Base-by-base conservation (phyloP, 2,797 vertebrate species). In the Poeciliopsis turneri region DNA sequence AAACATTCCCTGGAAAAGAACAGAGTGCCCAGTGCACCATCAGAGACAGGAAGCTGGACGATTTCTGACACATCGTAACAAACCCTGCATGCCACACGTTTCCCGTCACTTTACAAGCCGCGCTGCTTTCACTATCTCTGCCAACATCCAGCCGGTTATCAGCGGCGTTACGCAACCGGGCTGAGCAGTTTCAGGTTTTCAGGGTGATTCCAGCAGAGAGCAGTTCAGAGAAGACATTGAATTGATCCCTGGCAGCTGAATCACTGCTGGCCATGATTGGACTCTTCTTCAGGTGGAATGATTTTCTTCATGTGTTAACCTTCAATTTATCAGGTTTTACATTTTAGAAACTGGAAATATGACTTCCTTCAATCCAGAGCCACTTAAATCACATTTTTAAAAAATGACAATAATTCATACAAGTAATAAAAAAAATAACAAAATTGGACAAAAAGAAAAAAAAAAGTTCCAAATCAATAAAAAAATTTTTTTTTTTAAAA, bases 121-220 rank as follows among this genome's bases (percentile, higher is more conserved):
- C 51, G 0, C 11, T 28, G 39, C n/a, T 5, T 46, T 28, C 46
- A 66, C 64, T 74, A 28, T 77, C 61, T 79, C 82, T 61, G 77
- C 33, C 76, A 30, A 12, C 33, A 25, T 78, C 64, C 30, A 59
- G 78, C 77, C 30, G 3, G 2, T 61, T 80, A 75, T 79, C 76
- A 55, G 59, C 2, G 45, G 18, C 12, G 43, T 84, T 79, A 11
- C 0, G 68, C 15, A 83, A 79, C 0, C 8, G 74, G 16, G 3
- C 6, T 23, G 70, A 64, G 46, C 41, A 33, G 53, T 74, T 46
- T 55, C 1, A 53, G 25, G 18, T 13, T 0, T 46, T 71, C 71
- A 25, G 47, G 47, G 61, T 79, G 39, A 77, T 78, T 78, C 61
- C 64, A 33, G 66, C 33, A 5, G 2, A 4, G n/a, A 76, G 68